These are phyloP conservation scores for Notolepis coatsorum DNA, from an alignment of 2,797 vertebrate species.

Conservation along the genomic window DNA sequence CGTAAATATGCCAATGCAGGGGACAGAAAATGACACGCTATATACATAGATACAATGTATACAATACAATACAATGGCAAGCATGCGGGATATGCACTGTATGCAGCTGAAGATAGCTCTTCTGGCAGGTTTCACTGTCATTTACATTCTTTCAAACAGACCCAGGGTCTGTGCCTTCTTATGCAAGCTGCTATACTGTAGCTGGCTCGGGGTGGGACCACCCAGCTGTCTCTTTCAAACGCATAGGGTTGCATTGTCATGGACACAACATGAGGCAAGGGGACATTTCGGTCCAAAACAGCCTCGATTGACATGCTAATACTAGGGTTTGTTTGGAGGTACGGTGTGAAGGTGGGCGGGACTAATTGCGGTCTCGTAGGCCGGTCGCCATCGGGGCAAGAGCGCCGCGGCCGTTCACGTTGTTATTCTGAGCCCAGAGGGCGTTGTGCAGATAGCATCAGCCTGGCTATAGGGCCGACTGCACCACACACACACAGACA, in stretches of 20 bases:
- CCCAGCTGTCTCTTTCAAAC: conserved; percentile 32
- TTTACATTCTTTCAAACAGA: conserved; percentile 65
- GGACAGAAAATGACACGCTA: conserved; percentile 10
- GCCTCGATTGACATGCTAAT: conserved; percentile 71
- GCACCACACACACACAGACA: conserved; percentile 40
- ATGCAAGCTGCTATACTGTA: conserved; percentile 26
- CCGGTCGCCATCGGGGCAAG: conserved; percentile 32
- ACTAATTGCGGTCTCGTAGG: conserved; percentile 50
- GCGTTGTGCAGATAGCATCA: conserved; percentile 56
- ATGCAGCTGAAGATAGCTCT: conserved; percentile 32
- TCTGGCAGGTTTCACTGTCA: conserved; percentile 52
- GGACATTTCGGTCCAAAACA: conserved; percentile 35
- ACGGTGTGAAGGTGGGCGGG: conserved; percentile 62
- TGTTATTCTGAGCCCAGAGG: conserved; percentile 53
- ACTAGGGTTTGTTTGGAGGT: conserved; percentile 64
- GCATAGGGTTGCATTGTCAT: conserved; percentile 64
- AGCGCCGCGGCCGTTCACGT: conserved; percentile 31
- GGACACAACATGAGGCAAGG: conserved; percentile 55
- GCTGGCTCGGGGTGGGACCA: conserved; percentile 30
- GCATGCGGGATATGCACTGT: not conserved
- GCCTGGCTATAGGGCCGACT: conserved; percentile 11
- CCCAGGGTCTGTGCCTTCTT: conserved; percentile 16
- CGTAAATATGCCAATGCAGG: conserved; percentile 21
- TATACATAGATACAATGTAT: conserved; percentile 27
- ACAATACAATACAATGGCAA: conserved; percentile 26